Base-by-base conservation (phyloP, 2,888 invertebrate species). In the Apamea crenata region DNA sequence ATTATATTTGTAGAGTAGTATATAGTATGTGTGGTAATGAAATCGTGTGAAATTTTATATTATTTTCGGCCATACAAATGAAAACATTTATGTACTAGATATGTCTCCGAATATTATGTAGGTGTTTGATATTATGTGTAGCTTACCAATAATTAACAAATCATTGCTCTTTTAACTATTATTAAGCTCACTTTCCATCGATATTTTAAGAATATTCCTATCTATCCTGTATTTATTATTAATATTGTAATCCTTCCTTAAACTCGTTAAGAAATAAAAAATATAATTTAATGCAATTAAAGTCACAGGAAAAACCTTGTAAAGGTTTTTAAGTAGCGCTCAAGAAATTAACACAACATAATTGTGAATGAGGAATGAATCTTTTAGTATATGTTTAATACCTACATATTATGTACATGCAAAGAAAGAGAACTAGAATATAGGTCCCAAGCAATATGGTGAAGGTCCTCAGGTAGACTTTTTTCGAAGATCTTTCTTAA, bases 131-230 rank as follows among this genome's bases (percentile, higher is more conserved):
- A 73, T 59, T 61, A 25, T 47, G 16, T 36, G 59, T 74, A 79
- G 56, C 18, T 70, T 66, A 56, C 16, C 12, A 36, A 61, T 63
- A 29, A 83, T 61, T 70, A 61, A 16, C 14, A 70, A 67, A 67
- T 40, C 1, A 72, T 81, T 70, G 61, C 70, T 81, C 32, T 68
- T 32, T 63, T 81, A 76, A 36, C 59, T 47, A 77, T 53, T 53
- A 32, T 29, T 59, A 80, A 67, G 82, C 71, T 85, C 84, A 84
- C 8, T 77, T 44, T 47, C 36, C 47, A 63, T 50, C 21, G 44
- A 85, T 84, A 84, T 66, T 84, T 66, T 74, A n/a, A 36, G 6
- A 69, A 40, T 47, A 70, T 80, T 74, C 70, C 65, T 80, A 80
- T 12, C 0, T 61, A 63, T 50, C 21, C 5, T 68, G 36, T 29